Base-by-base conservation (phyloP, 2,888 invertebrate species). In the Platycheirus albimanus region DNA sequence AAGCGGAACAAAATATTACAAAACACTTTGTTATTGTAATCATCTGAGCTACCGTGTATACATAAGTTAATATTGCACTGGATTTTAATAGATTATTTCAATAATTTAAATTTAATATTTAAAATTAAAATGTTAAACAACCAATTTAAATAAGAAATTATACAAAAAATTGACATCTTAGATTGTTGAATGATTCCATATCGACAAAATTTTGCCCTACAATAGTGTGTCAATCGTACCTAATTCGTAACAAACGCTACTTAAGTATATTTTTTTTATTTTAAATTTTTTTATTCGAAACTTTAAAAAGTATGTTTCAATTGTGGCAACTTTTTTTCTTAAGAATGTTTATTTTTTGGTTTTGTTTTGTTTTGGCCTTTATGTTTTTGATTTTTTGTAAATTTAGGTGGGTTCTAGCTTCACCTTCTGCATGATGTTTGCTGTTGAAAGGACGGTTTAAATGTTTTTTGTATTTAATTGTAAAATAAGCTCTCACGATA, bases 321-420 rank as follows among this genome's bases (percentile, higher is more conserved):
- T 69, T 56, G 47, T 30, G 63, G 30, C 61, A 47, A 28, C 36
- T 71, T 52, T 36, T 58, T 43, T 38, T 64, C 52, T 36, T 49
- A 33, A 15, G 15, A 15, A 4, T 30, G 0, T 54, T 64, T 13
- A 45, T 58, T 38, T 49, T n/a, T 8, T 63, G 66, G 56, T 72
- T 83, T 70, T 72, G 83, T 49, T n/a, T 8, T 63, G 66, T 63
- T 72, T 83, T 70, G 78, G 83, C 83, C 69, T 51, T 78, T 69
- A 58, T 36, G 7, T 52, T 78, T 83, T 66, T 45, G 47, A 47
- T 58, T 72, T n/a, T 72, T 47, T 81, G 83, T 83, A 83, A 77
- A 81, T 83, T 78, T 78, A 74, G 83, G 83, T 83, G 83, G 83
- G 83, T 74, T 78, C 49, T 66, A 74, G 38, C 74, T 83, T 67